phyloP scores from a whole-genome alignment of 2,888 invertebrate species.

The Plagiodera versicolora region DNA sequence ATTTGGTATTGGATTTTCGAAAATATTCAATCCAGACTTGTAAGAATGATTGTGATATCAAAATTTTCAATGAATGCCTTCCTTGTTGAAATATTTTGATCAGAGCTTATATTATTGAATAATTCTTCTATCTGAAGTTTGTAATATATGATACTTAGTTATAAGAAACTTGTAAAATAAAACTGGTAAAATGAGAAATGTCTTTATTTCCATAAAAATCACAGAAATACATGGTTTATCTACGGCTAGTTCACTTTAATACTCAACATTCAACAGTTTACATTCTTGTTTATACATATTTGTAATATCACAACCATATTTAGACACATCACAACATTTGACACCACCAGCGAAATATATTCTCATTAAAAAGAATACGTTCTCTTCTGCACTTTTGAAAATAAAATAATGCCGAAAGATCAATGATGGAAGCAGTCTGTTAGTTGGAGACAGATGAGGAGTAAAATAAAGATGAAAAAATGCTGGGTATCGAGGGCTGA shows the following conservation, averaged over 20 bases:
- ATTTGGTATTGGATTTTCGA: too few species aligned
- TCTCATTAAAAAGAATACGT: slow-evolving; percentile 37
- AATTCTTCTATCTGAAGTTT: slow-evolving; percentile 3
- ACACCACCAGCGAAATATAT: background rate
- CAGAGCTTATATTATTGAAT: background rate
- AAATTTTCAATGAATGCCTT: slow-evolving; percentile 29
- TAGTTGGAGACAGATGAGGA: too few species aligned
- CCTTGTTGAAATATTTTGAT: slow-evolving; percentile 25
- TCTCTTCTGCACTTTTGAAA: too few species aligned
- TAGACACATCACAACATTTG: slow-evolving; percentile 12
- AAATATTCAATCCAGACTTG: too few species aligned
- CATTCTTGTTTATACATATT: slow-evolving; percentile 20
- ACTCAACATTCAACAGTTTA: slow-evolving; percentile 31
- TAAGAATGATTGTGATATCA: slow-evolving; percentile 1
- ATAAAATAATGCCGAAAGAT: too few species aligned
- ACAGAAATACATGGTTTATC: slow-evolving; percentile 23
- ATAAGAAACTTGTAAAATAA: slow-evolving; percentile 15
- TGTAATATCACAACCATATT: slow-evolving; percentile 25
- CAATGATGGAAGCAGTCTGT: too few species aligned
- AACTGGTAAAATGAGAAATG: slow-evolving; percentile 20
- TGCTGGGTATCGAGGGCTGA: slow-evolving; percentile 40
- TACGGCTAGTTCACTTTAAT: slow-evolving; percentile 14
- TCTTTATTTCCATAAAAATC: slow-evolving; percentile 23
- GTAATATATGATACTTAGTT: slow-evolving; percentile 11
- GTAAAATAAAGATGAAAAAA: too few species aligned